These are phyloP conservation scores for Panthera leo DNA, from an alignment of 2,113 vertebrate species.

Conservation along the genomic window DNA sequence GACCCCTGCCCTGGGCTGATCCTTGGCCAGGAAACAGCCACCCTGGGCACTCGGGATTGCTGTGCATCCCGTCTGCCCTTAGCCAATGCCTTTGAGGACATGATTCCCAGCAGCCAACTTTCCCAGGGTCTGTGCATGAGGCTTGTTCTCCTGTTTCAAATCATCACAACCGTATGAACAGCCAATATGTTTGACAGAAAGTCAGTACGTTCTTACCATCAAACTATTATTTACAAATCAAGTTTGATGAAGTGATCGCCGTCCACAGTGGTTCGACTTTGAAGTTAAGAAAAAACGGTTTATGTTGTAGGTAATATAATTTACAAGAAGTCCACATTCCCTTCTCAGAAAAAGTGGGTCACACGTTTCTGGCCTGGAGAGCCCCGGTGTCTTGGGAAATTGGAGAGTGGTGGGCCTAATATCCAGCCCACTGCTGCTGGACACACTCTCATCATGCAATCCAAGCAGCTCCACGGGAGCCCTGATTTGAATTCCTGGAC, in stretches of 20 bases:
- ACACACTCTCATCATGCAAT: accelerated
- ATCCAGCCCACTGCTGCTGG: background rate
- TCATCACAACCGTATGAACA: background rate
- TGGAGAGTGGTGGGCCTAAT: background rate
- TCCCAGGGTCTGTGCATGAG: no score
- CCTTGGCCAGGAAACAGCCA: background rate
- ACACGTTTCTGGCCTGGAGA: background rate
- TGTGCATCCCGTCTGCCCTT: background rate
- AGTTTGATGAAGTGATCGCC: conserved; percentile 90
- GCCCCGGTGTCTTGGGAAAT: background rate
- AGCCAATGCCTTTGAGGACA: background rate
- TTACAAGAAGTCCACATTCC: background rate
- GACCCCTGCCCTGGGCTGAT: background rate
- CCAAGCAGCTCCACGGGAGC: background rate
- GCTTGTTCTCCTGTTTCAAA: background rate
- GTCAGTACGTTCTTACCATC: conserved; percentile 90
- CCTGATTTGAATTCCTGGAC: background rate
- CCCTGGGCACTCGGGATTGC: background rate
- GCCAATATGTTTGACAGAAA: conserved; percentile 85
- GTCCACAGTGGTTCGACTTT: conserved; percentile 94
- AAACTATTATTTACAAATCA: conserved; percentile 96
- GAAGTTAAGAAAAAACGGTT: conserved; percentile 96
- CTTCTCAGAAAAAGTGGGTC: conserved; percentile 8
- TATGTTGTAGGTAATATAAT: conserved; percentile 99
- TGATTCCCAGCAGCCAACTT: background rate